Percentiles rank a stretch among this genome's conserved stretches.
Conservation (phyloP, 2,797 vertebrate genomes). For the Anguilla megastoma region DNA sequence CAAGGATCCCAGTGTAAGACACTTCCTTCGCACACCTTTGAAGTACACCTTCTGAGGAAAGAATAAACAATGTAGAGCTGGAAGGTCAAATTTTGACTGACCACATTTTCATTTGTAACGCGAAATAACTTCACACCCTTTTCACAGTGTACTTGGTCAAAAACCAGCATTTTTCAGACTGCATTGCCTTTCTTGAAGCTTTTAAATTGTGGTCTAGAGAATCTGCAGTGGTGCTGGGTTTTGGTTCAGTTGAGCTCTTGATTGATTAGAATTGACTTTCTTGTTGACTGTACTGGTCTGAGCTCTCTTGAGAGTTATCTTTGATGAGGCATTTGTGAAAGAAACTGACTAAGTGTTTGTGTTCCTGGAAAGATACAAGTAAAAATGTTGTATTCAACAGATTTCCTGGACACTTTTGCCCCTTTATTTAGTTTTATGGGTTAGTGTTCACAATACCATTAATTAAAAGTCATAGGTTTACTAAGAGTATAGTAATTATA, state of each 20-base stretch:
- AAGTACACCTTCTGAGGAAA: background rate
- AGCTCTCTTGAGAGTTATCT: background rate
- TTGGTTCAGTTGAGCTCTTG: background rate
- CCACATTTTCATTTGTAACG: background rate
- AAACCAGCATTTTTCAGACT: background rate
- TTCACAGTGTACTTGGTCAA: background rate
- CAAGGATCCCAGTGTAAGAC: background rate
- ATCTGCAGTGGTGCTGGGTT: background rate
- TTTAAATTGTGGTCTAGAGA: background rate
- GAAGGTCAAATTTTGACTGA: background rate
- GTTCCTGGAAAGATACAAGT: background rate
- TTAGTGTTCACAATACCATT: background rate
- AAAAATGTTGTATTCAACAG: background rate
- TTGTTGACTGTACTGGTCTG: background rate
- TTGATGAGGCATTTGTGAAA: background rate
- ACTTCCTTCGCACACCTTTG: background rate
- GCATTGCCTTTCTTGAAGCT: background rate
- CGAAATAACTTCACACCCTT: background rate
- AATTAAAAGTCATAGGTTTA: background rate
- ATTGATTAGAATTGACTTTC: background rate
- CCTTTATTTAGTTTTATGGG: background rate
- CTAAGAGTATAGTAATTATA: background rate
- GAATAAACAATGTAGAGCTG: background rate
- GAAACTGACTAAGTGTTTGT: background rate
- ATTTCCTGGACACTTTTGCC: background rate